Evolutionary conservation across 2,113 vertebrate species (phyloP).

Genomic region (Periophthalmodon schlosseri): DNA sequence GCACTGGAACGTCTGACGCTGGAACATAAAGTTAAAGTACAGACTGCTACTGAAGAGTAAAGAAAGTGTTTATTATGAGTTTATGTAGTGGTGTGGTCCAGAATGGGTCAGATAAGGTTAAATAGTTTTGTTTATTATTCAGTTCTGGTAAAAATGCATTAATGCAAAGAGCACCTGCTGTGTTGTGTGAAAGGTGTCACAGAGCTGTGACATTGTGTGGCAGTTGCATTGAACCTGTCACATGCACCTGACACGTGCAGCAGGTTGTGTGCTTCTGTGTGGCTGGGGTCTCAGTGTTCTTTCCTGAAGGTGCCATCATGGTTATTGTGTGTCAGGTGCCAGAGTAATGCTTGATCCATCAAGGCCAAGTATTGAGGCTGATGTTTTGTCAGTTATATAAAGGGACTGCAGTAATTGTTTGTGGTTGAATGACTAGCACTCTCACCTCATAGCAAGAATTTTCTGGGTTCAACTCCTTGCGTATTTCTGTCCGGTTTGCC

Average conservation of each 20-base stretch:
- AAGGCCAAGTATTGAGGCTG: background rate
- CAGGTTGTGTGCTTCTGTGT: too few species aligned
- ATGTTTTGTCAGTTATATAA: background rate
- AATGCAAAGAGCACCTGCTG: background rate
- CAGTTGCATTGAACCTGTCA: background rate
- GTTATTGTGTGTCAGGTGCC: background rate
- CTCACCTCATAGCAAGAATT: too few species aligned
- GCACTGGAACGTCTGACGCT: background rate
- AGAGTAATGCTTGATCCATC: too few species aligned
- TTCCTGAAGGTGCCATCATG: too few species aligned
- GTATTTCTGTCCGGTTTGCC: too few species aligned
- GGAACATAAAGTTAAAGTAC: background rate
- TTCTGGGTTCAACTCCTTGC: too few species aligned
- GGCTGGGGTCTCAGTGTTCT: too few species aligned
- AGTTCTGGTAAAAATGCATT: background rate
- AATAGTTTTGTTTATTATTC: background rate
- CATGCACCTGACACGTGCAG: too few species aligned
- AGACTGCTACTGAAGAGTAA: slow-evolving; percentile 10
- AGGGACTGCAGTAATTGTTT: background rate
- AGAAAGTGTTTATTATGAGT: slow-evolving; percentile 18
- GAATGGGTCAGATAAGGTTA: background rate
- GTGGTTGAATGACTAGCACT: too few species aligned
- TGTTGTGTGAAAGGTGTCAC: background rate
- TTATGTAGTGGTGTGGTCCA: background rate
- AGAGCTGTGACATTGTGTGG: background rate